Evolutionary conservation across 2,888 invertebrate genomes (phyloP).

Genomic region (Balanococcus diminutus): DNA sequence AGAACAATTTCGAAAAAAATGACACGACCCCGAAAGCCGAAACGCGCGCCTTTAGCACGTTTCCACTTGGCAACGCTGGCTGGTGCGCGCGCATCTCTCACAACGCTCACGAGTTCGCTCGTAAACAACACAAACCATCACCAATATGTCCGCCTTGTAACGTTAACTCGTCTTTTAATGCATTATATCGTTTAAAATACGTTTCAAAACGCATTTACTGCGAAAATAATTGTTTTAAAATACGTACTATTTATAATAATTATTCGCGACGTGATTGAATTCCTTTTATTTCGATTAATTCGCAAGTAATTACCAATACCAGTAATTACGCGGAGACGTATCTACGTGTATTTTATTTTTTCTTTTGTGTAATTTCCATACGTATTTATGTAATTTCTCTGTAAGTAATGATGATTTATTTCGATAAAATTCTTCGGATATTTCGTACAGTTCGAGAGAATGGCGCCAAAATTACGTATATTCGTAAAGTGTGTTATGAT

Average conservation of each 20-base stretch:
- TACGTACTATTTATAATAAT: neutral
- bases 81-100: neutral
- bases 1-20: neutral
- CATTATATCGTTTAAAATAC: neutral
- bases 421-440: neutral
- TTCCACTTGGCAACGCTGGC: neutral
- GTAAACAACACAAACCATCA: neutral
- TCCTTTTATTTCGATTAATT: neutral
- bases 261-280: neutral
- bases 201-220: neutral
- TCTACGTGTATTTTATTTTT: neutral
- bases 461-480: slow-evolving; percentile 5
- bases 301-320: slow-evolving; percentile 28
- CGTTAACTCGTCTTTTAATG: neutral
- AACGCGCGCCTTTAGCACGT: neutral
- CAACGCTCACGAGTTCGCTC: neutral
- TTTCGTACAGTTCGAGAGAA: neutral
- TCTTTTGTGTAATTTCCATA: neutral
- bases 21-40: slow-evolving; percentile 20
- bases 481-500: neutral
- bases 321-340: slow-evolving; percentile 11
- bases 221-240: neutral
- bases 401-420: neutral
- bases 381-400: slow-evolving; percentile 23
- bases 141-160: slow-evolving; percentile 20